phyloP scores from a whole-genome alignment of 2,113 vertebrate species.

The Hydrolagus affinis region DNA sequence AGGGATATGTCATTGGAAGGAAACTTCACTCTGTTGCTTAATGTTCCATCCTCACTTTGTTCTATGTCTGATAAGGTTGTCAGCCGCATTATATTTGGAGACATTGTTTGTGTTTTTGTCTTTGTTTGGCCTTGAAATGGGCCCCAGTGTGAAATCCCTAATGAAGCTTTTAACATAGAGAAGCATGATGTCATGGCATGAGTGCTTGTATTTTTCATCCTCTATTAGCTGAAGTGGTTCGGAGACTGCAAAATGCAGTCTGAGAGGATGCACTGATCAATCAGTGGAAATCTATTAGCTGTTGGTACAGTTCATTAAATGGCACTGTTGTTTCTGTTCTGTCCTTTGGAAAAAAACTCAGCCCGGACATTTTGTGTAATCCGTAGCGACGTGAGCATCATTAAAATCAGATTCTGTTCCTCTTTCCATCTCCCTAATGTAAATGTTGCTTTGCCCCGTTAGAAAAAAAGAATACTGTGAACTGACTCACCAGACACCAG shows the following conservation, averaged over 20 bases:
- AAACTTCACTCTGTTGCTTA: not conserved
- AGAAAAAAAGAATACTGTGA: not conserved
- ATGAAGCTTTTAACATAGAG: slow-evolving; percentile 22
- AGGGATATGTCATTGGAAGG: not conserved
- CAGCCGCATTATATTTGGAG: not conserved
- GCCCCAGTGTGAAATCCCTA: not conserved
- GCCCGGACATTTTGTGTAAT: not conserved
- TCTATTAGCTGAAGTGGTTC: slow-evolving; percentile 8
- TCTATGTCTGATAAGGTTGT: not conserved
- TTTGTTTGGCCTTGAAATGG: slow-evolving; percentile 20
- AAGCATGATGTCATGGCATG: slow-evolving; percentile 18
- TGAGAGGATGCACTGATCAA: slow-evolving; percentile 23
- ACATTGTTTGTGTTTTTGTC: not conserved
- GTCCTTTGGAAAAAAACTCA: not conserved
- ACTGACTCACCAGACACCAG: not conserved
- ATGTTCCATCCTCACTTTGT: not conserved
- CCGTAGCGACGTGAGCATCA: not conserved
- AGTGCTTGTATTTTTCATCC: slow-evolving; percentile 25
- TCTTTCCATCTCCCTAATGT: not conserved
- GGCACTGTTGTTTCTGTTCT: not conserved
- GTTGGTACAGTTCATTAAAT: not conserved
- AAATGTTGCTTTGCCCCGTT: not conserved
- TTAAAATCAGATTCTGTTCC: not conserved
- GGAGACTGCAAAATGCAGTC: not conserved
- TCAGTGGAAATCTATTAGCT: slow-evolving; percentile 20